These are phyloP conservation scores for Brachylomia viminalis DNA, from an alignment of 2,888 invertebrate species.

Conservation along the genomic window DNA sequence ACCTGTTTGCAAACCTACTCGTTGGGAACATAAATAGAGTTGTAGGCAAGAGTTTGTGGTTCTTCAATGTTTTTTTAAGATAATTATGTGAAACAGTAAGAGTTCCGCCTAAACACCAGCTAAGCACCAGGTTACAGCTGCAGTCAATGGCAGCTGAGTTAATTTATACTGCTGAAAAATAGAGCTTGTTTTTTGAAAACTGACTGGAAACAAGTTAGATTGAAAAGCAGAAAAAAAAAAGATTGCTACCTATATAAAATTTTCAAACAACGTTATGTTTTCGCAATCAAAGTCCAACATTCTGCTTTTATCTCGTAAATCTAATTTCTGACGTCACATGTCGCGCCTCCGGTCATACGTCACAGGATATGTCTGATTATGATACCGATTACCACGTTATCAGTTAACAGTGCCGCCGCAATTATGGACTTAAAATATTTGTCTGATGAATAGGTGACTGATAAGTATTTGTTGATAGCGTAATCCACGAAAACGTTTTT, in stretches of 20 bases:
- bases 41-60: neutral
- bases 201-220: neutral
- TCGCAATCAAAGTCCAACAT: constrained; percentile 2
- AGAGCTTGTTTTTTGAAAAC: neutral
- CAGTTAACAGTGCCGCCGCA: constrained; percentile 51
- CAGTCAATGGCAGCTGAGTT: neutral
- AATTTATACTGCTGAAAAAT: neutral
- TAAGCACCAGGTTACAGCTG: no score
- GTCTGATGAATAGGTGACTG: constrained; percentile 52
- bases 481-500: constrained; percentile 38
- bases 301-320: constrained; percentile 1
- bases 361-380: constrained; percentile 49
- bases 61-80: neutral
- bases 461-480: constrained; percentile 35
- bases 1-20: neutral
- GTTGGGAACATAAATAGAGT: neutral
- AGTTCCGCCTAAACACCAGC: neutral
- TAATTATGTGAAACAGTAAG: neutral
- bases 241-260: neutral
- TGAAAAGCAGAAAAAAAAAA: neutral
- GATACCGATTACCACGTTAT: constrained; percentile 21
- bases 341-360: constrained; percentile 56
- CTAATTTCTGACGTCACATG: constrained; percentile 51
- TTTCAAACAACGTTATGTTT: constrained; percentile 21
- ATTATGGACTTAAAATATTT: constrained; percentile 59